Evolutionary conservation across 2,888 invertebrate species (phyloP).

Genomic region (Tipula lateralis): DNA sequence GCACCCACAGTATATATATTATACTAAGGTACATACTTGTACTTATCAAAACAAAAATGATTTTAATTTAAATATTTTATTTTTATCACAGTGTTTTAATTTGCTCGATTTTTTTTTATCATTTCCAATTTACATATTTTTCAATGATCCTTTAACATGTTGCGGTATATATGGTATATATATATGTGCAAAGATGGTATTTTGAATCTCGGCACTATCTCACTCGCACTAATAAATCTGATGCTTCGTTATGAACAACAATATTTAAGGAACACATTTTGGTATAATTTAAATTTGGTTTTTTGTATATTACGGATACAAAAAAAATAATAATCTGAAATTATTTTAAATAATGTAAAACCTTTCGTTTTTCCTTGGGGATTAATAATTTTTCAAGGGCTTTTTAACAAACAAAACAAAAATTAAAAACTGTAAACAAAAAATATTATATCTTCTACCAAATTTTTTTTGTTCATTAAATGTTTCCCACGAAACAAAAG

Average conservation of each 20-base stretch:
- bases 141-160: neutral
- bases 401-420: no score
- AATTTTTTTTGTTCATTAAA: no score
- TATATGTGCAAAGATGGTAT: neutral
- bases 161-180: neutral
- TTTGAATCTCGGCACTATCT: neutral
- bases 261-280: neutral
- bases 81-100: conserved; percentile 2
- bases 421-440: no score
- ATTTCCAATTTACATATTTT: neutral
- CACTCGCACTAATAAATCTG: neutral
- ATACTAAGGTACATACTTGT: neutral
- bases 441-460: no score
- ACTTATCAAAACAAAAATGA: neutral
- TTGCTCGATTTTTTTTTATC: neutral
- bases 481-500: no score
- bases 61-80: neutral
- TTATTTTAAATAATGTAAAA: neutral
- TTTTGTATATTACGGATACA: neutral
- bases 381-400: neutral
- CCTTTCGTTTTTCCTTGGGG: neutral
- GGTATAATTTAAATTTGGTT: neutral
- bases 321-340: neutral
- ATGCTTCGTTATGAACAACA: neutral
- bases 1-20: neutral